Evolutionary conservation across 2,797 vertebrate genomes (phyloP).

Genomic region (Furcifer pardalis): DNA sequence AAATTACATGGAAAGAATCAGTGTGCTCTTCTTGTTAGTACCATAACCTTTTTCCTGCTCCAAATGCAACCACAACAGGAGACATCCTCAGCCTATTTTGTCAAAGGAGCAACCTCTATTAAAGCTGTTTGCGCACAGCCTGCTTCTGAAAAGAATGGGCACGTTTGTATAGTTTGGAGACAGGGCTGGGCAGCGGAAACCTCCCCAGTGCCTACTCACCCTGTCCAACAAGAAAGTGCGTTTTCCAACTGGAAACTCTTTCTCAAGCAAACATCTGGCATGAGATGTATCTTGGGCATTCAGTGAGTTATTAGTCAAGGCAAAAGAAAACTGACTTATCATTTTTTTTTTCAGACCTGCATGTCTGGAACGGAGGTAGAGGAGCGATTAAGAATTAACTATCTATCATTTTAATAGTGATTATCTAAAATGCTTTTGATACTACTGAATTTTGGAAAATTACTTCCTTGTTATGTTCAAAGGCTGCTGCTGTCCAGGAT

Average conservation of each 20-base stretch:
- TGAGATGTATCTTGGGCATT: slow-evolving; percentile 50
- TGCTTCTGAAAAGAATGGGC: slow-evolving; percentile 37
- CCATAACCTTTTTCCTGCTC: slow-evolving; percentile 8
- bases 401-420: slow-evolving; percentile 34
- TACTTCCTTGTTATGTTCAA: background rate
- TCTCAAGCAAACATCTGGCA: slow-evolving; percentile 56
- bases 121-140: slow-evolving; percentile 29
- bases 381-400: slow-evolving; percentile 1
- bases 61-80: background rate
- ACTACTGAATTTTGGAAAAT: background rate
- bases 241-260: slow-evolving; percentile 60
- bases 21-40: background rate
- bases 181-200: slow-evolving; percentile 41
- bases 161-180: slow-evolving; percentile 56
- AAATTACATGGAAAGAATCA: background rate
- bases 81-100: slow-evolving; percentile 12
- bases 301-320: slow-evolving; percentile 49
- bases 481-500: background rate
- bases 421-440: slow-evolving; percentile 21
- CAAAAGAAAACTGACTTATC: slow-evolving; percentile 51
- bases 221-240: slow-evolving; percentile 49
- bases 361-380: slow-evolving; percentile 25
- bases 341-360: slow-evolving; percentile 46
- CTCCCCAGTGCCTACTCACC: slow-evolving; percentile 51
- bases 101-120: slow-evolving; percentile 10